Evolutionary conservation across 2,888 invertebrate species (phyloP), one percentile per base, ranked within the genome.

Genomic region (Phymatocera aterrima): DNA sequence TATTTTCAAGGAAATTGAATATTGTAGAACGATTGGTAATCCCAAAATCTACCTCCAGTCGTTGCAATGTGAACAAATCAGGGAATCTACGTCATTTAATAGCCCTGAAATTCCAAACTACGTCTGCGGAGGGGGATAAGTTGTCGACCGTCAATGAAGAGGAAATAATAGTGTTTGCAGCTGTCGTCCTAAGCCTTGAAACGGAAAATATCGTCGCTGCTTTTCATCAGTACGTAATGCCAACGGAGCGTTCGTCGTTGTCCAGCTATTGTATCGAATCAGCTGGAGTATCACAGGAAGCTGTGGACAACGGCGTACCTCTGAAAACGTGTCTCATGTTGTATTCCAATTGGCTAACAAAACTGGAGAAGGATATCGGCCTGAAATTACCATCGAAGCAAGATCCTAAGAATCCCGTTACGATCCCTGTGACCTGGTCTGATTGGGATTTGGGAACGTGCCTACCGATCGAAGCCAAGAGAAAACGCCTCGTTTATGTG

Each of bases 371-470:
- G 60, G 91, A 92, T 80, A 92, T 92, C 75, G 91, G 91, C 77
- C 86, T 93, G 81, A 84, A 84, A 5, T 90, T 89, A 83, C 85
- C 84, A 46, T 54, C 75, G 15, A 79, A 78, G 31, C 79, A 79
- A 78, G 68, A 79, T 40, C 64, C 77, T 3, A 79, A 79, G 2
- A 83, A 87, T 77, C 91, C 91, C 79, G 91, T 91, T 82, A 92
- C 91, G 82, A 91, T 91, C 4, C 91, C 92, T 83, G 92, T 93
- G 61, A 94, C 94, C 40, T 94, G 94, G 94, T 92, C 92, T 80
- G 93, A 94, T 88, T 94, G 94, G 94, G 94, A 94, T 88, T 91
- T 94, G 70, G 92, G 92, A 6, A 91, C 91, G 28, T 94, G 93
- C 82, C 87, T 94, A 37, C 90, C 91, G 70, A 92, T 93, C 83